A percentile compares a stretch with the other conserved stretches of the same genome.
Conservation (phyloP, 2,113 vertebrate species). For the Eurystomus gularis region DNA sequence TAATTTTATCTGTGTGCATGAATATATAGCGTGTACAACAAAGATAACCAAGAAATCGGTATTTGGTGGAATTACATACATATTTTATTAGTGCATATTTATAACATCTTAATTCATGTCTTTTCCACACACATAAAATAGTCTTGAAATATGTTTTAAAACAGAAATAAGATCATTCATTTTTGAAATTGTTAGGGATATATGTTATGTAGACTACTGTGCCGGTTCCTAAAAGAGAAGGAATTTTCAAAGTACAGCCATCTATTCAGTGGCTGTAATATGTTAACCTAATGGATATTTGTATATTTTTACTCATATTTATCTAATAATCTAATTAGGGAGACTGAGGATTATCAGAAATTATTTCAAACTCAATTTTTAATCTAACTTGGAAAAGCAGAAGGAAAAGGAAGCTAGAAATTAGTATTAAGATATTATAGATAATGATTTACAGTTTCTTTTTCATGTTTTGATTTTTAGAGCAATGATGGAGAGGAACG, state of each 20-base stretch:
- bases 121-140: neutral
- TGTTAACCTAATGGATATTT: neutral
- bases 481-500: constrained; percentile 98
- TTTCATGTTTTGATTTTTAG: constrained; percentile 69
- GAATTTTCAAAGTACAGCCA: neutral
- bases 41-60: neutral
- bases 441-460: neutral
- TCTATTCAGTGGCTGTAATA: neutral
- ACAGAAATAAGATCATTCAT: neutral
- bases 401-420: neutral
- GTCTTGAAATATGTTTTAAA: neutral
- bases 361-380: neutral
- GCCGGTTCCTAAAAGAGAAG: neutral
- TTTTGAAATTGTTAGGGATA: neutral
- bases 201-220: neutral
- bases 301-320: neutral
- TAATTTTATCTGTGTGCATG: neutral
- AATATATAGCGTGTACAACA: neutral
- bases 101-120: neutral
- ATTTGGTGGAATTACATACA: neutral
- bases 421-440: neutral
- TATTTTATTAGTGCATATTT: neutral
- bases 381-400: neutral
- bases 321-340: neutral
- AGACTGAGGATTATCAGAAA: neutral